These are phyloP conservation scores for Caradrina clavipalpis DNA, from an alignment of 2,888 invertebrate species.

Conservation along the genomic window DNA sequence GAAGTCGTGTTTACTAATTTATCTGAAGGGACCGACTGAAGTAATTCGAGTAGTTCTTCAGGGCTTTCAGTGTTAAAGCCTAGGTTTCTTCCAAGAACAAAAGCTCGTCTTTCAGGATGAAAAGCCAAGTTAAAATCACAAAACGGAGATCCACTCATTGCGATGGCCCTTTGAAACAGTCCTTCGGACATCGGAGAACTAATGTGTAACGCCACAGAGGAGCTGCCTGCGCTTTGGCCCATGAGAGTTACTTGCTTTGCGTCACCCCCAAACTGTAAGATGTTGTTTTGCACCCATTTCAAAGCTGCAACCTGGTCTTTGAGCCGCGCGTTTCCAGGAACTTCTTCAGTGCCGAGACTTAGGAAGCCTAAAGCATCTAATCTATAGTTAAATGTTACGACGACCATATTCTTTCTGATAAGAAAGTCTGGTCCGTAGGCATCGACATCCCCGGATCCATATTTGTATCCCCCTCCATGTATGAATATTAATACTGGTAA, in stretches of 20 bases:
- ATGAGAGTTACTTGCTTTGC: constrained; percentile 27
- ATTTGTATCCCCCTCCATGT: constrained; percentile 30
- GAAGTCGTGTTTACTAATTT: constrained; percentile 26
- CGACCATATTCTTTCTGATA: constrained; percentile 15
- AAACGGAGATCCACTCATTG: constrained; percentile 27
- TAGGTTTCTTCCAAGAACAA: constrained; percentile 24
- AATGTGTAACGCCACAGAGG: constrained; percentile 30
- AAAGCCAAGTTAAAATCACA: constrained; percentile 22
- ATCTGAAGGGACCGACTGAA: constrained; percentile 25
- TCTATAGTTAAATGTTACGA: constrained; percentile 43
- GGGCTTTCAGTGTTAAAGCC: constrained; percentile 24
- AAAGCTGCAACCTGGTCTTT: constrained; percentile 42
- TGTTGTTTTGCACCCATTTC: constrained; percentile 43
- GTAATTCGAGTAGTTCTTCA: constrained; percentile 22
- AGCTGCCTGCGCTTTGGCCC: constrained; percentile 43
- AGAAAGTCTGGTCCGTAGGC: constrained; percentile 32
- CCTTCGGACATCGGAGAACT: constrained; percentile 38
- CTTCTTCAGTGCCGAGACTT: constrained; percentile 17
- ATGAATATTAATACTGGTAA: constrained; percentile 34
- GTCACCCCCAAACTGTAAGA: constrained; percentile 38
- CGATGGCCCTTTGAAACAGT: constrained; percentile 39
- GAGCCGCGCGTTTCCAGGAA: constrained; percentile 42
- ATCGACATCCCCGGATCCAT: constrained; percentile 32
- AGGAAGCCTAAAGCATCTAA: constrained; percentile 41
- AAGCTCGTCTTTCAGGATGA: constrained; percentile 29